These are phyloP conservation scores for Spermophilus dauricus DNA, from an alignment of 2,113 vertebrate genomes.

Conservation along the genomic window DNA sequence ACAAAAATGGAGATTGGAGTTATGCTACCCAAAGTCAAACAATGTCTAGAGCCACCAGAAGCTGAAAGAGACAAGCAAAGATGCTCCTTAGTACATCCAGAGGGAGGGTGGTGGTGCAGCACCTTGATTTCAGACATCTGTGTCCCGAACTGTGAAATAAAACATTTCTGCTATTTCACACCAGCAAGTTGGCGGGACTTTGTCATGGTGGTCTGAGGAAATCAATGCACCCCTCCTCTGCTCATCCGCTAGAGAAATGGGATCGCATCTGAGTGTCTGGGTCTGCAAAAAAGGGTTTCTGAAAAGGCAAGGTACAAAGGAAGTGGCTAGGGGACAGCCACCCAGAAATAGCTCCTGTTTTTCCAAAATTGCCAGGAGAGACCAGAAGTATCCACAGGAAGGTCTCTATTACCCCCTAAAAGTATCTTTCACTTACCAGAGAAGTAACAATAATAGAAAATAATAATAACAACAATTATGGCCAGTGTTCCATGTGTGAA, in stretches of 20 bases:
- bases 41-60: background rate
- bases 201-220: background rate
- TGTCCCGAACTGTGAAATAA: background rate
- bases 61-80: background rate
- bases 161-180: background rate
- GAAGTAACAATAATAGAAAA: background rate
- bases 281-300: background rate
- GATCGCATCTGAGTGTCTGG: background rate
- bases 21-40: background rate
- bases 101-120: background rate
- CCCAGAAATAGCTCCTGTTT: background rate
- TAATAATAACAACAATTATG: background rate
- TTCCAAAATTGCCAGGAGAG: background rate
- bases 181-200: background rate
- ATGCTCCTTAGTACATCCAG: background rate
- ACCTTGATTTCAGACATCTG: background rate
- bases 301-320: background rate
- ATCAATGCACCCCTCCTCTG: background rate
- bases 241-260: background rate
- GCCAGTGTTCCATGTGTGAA: background rate
- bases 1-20: background rate
- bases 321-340: background rate
- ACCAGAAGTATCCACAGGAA: background rate
- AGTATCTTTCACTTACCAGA: background rate
- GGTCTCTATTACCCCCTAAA: background rate